Percentiles rank a stretch among this genome's conserved stretches.
Conservation (phyloP, 2,797 vertebrate species). For the Phalloptychus januarius region DNA sequence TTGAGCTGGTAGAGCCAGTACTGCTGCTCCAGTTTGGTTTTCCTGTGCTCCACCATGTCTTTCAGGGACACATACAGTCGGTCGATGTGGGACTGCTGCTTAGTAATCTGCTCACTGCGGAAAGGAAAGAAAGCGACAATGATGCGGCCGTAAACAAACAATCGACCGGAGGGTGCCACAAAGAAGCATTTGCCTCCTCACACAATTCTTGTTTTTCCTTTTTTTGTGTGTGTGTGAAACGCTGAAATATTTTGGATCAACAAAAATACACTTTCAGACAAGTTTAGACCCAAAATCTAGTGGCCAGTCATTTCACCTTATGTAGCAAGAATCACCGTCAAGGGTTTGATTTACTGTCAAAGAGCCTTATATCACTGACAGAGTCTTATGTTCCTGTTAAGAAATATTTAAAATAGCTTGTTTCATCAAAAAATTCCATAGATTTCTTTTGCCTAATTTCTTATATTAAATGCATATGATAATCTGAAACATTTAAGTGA, state of each 20-base stretch:
- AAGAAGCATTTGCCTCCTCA: not conserved
- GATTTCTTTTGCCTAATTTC: not conserved
- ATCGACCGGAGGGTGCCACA: not conserved
- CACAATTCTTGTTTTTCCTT: not conserved
- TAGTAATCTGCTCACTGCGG: conserved; percentile 86
- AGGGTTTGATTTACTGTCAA: not conserved
- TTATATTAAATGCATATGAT: not conserved
- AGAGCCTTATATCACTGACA: not conserved
- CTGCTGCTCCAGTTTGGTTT: conserved; percentile 90
- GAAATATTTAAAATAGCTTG: not conserved
- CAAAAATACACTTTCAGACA: not conserved
- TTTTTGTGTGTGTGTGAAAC: not conserved
- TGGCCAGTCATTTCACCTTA: not conserved
- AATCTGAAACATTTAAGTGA: not conserved
- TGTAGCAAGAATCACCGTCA: not conserved
- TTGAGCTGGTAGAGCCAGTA: conserved; percentile 93
- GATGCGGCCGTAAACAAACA: conserved; percentile 1
- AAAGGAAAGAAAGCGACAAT: conserved; percentile 8
- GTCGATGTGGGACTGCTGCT: conserved; percentile 94
- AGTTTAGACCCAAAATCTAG: not conserved
- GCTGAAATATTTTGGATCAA: not conserved
- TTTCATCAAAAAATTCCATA: not conserved
- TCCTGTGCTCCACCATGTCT: conserved; percentile 91
- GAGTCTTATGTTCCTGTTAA: not conserved
- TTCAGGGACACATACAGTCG: conserved; percentile 91